These are phyloP conservation scores for Pharmacophagus antenor DNA, from an alignment of 2,888 invertebrate species.

Conservation along the genomic window DNA sequence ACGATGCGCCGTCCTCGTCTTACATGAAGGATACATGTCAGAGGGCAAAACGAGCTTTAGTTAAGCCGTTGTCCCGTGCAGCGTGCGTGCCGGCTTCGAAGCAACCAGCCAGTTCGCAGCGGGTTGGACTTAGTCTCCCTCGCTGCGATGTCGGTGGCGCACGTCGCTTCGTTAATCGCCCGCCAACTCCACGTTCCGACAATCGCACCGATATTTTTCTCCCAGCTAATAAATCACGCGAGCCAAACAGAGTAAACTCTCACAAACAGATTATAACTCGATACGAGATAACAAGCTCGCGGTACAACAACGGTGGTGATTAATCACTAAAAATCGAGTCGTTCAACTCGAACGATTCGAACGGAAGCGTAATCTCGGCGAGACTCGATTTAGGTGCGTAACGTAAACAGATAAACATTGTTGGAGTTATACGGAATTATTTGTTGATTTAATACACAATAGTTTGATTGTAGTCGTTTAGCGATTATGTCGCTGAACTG, in stretches of 20 bases:
- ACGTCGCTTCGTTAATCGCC: constrained; percentile 57
- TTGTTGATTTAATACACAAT: constrained; percentile 56
- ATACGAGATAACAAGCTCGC: constrained; percentile 68
- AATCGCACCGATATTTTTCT: constrained; percentile 67
- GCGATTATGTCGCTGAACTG: constrained; percentile 43
- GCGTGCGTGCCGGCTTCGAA: constrained; percentile 52
- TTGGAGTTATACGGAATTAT: constrained; percentile 63
- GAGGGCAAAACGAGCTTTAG: constrained; percentile 48
- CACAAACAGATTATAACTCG: constrained; percentile 69
- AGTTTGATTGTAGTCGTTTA: constrained; percentile 43
- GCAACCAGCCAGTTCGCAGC: constrained; percentile 40
- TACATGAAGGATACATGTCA: constrained; percentile 42
- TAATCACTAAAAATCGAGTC: constrained; percentile 59
- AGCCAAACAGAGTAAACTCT: constrained; percentile 63
- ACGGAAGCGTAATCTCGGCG: constrained; percentile 58
- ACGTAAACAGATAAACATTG: constrained; percentile 71
- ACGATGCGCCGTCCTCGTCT: constrained; percentile 57
- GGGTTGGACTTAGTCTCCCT: constrained; percentile 56
- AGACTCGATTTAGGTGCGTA: constrained; percentile 59
- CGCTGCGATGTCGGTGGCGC: constrained; percentile 67
- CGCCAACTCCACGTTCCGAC: constrained; percentile 53
- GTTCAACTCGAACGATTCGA: constrained; percentile 55
- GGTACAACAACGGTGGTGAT: constrained; percentile 61
- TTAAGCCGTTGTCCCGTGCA: constrained; percentile 49
- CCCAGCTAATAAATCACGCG: constrained; percentile 70